These are phyloP conservation scores for Leptinotarsa undecemlineata DNA, from an alignment of 1,140 invertebrate genomes.

Conservation along the genomic window DNA sequence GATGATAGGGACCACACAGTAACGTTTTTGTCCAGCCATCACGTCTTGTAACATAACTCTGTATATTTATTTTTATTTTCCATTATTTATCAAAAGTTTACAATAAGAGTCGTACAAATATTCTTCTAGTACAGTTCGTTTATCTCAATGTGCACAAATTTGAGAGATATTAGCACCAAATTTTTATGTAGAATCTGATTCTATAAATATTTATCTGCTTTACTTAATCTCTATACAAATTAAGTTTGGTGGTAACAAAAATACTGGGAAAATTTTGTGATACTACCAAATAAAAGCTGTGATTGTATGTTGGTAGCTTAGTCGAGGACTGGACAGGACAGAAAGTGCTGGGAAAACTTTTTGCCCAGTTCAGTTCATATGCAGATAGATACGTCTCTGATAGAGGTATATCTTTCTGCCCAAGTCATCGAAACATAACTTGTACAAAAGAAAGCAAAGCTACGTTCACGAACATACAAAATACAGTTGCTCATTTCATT, in stretches of 20 bases:
- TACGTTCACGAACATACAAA: conserved; percentile 29
- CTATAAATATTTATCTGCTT: conserved; percentile 37
- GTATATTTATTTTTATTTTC: conserved; percentile 29
- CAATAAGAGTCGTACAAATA: conserved; percentile 27
- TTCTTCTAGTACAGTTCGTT: conserved; percentile 6
- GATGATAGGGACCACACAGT: conserved; percentile 53
- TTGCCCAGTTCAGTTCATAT: conserved; percentile 40
- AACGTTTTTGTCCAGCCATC: conserved; percentile 51
- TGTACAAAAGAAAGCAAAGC: conserved; percentile 25
- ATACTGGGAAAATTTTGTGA: conserved; percentile 56
- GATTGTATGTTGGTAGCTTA: conserved; percentile 50
- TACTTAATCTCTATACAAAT: conserved; percentile 45
- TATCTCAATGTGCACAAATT: conserved; percentile 10
- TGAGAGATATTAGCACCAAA: conserved; percentile 13
- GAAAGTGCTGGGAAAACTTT: conserved; percentile 55
- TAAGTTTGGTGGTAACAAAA: conserved; percentile 55
- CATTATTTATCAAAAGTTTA: conserved; percentile 32
- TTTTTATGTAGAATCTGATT: not conserved
- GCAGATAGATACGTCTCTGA: conserved; percentile 13
- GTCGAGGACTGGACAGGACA: conserved; percentile 38
- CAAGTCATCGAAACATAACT: conserved; percentile 11
- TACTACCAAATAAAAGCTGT: conserved; percentile 52
- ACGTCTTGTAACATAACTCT: conserved; percentile 41
- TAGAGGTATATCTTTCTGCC: conserved; percentile 16
- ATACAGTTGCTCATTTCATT: conserved; percentile 11